These are phyloP conservation scores for Heliconius hortense DNA, from an alignment of 2,888 invertebrate genomes.

Conservation along the genomic window DNA sequence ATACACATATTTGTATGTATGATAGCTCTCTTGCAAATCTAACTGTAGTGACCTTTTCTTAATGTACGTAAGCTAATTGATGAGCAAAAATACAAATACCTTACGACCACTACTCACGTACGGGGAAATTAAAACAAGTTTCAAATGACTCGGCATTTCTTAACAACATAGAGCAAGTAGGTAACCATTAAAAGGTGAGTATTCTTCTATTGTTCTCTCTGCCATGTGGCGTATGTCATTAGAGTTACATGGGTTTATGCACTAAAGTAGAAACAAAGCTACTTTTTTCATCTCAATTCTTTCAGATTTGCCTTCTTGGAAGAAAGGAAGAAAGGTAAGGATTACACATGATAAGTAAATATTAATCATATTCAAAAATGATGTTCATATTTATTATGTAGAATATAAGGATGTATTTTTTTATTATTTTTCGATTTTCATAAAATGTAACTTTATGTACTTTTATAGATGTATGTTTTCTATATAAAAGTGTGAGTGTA, in stretches of 20 bases:
- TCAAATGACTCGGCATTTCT: not conserved
- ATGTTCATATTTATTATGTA: no score
- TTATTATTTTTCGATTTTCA: no score
- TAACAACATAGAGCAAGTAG: not conserved
- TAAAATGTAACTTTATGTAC: no score
- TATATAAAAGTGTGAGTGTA: not conserved
- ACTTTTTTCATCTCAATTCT: not conserved
- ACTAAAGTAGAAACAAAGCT: slow-evolving; percentile 5
- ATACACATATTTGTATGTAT: slow-evolving; percentile 13
- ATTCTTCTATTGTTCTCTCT: slow-evolving; percentile 19
- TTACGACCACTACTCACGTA: not conserved
- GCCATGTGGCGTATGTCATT: slow-evolving; percentile 5
- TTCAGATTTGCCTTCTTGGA: slow-evolving; percentile 14
- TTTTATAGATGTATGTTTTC: no score
- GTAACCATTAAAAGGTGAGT: slow-evolving; percentile 5
- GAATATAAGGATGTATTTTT: no score
- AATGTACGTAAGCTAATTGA: not conserved
- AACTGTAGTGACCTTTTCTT: not conserved
- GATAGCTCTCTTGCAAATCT: not conserved
- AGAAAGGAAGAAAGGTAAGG: not conserved
- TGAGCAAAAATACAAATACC: no score
- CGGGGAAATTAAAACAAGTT: not conserved
- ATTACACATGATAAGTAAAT: no score
- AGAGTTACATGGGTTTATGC: not conserved
- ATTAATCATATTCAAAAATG: no score